Base-by-base conservation (phyloP, 2,113 vertebrate species). In the Hippocampus abdominalis region DNA sequence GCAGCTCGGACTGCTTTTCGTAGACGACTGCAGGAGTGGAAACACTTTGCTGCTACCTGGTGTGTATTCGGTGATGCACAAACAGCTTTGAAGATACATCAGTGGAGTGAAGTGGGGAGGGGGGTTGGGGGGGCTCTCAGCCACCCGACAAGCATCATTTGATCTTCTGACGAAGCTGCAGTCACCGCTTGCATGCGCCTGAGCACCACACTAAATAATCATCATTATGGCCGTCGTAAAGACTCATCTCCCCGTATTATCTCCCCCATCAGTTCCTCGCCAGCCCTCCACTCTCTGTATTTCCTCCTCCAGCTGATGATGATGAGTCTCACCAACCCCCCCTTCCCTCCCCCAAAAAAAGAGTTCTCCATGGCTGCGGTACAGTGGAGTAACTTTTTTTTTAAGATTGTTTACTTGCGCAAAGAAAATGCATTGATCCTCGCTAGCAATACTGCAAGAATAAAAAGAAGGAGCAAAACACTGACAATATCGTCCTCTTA, bases 141-240 rank as follows among this genome's bases (percentile, higher is more conserved):
- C 10, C 81, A 64, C 62, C 51, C 36, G 23, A 57, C 78, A 63
- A 53, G 23, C 67, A 1, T 25, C 21, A 74, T 84, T 84, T 84
- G 81, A 86, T 86, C 80, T 76, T 48, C 70, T 76, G 82, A 75
- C 48, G 59, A 65, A 76, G 72, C 63, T 76, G 64, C 65, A 75
- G 75, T 82, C 75, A 79, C 78, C 64, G 64, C 29, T 64, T 44
- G 8, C 48, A 71, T 51, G 57, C 36, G 63, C 62, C 73, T 80
- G 79, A 84, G 74, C 72, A 0, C 76, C 65, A 75, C 81, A 86
- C 84, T 90, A 90, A 90, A 90, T 90, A 87, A 88, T 80, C 73
- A 82, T 86, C 79, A 75, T 81, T 77, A 89, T 68, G 67, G 82
- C 78, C 71, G 68, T 90, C 82, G 77, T 89, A 87, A 89, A 89